Base-by-base conservation (phyloP, 2,113 vertebrate species). In the Anolis carolinensis region DNA sequence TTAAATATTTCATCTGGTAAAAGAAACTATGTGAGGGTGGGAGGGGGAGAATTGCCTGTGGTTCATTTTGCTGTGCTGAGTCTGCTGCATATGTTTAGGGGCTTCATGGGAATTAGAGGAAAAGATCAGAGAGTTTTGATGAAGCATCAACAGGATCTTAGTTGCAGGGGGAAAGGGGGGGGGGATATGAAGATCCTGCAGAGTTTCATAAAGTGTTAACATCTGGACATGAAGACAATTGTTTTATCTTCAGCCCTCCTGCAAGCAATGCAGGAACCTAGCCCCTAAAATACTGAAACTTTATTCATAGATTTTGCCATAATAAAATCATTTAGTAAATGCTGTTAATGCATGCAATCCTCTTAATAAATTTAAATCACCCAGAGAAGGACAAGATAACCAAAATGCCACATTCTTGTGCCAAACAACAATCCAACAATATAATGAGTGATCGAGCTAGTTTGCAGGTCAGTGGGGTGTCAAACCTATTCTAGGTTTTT, bases 1-100 rank as follows among this genome's bases (percentile, higher is more conserved):
- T 94, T 94, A 93, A 94, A 94, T 94, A 93, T 94, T 95, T 93
- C 93, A 93, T 94, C 90, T 89, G 87, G 73, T 59, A 1, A 85
- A 78, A 65, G 48, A 82, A 87, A 82, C 72, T 27, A 25, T 84
- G 39, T 1, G 36, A 65, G 65, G 55, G 55, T 27, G 62, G 52
- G 77, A 30, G 76, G 75, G 36, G 36, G 63, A 25, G 25, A 30
- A 50, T 20, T 75, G 71, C 78, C 44, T 68, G 85, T 81, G 85
- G 85, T 86, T 86, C 71, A 30, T 52, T 50, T 81, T 81, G 50
- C 16, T 81, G 55, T 67, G 39, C n/a, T 50, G 71, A 5, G 18
- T 32, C 55, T 81, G 79, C 44, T 75, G 79, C 39, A 67, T 30
- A 70, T 70, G 71, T 81, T 86, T 86, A 50, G 48, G n/a, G 27